Evolutionary conservation across 1,140 invertebrate species (phyloP), one percentile per base, ranked within the genome.

Genomic region (Bombus terrestris): DNA sequence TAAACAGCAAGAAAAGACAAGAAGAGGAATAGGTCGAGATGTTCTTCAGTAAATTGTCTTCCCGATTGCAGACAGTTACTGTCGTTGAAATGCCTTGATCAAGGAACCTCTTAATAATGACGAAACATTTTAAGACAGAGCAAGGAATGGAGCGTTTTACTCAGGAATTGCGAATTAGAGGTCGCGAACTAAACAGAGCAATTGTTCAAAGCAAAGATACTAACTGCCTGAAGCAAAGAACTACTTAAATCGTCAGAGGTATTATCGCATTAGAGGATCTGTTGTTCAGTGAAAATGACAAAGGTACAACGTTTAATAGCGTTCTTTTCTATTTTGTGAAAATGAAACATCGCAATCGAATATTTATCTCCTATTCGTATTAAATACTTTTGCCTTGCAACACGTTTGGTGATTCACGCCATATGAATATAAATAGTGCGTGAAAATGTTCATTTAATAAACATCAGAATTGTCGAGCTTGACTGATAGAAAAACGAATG

Each of bases 21-120:
- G 6, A 22, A 53, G 47, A 53, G 18, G 18, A 53, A 22, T 53
- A 53, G 18, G 18, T 53, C 47, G 47, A 53, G 47, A 53, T 22
- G 47, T 25, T 22, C 41, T 25, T 8, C 57, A 28, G 37, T 35
- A 78, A 69, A 83, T 57, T 69, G 18, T 69, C 62, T 57, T 41
- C n/a, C 35, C 37, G 35, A 57, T 28, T 41, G 57, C 25, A n/a
- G n/a, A 39, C 35, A 69, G 64, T 53, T 18, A 41, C 10, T 12
- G 28, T 64, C 32, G 43, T 18, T 6, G 64, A 47, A 78, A 83
- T 69, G n/a, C 32, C 62, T 83, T 41, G 62, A 83, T 83, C 57
- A 83, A 77, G 81, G 8, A 22, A 25, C 35, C 73, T 18, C 39
- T 69, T 78, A 74, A 57, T 83, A 69, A 77, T 22, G 62, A 69